phyloP scores from a whole-genome alignment of 2,888 invertebrate genomes.

The Idaea biselata region DNA sequence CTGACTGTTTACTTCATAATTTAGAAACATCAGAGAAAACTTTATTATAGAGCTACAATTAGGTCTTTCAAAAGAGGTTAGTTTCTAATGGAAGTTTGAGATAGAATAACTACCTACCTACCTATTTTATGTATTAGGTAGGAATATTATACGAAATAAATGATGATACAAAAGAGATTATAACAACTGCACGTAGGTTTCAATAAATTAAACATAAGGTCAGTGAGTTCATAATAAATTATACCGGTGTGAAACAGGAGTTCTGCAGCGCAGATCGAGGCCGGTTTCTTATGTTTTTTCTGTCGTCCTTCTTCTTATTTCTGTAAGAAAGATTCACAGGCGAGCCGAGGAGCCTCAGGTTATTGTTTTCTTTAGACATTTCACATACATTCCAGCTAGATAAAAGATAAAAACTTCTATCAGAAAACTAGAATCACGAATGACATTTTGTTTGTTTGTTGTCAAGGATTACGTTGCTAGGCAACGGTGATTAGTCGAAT shows the following conservation, averaged over 20 bases:
- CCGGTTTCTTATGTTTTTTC: constrained; percentile 58
- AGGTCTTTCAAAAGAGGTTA: too few species aligned
- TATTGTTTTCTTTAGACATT: constrained; percentile 74
- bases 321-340: constrained; percentile 71
- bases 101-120: too few species aligned
- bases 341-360: constrained; percentile 67
- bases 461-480: constrained; percentile 47
- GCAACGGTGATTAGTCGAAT: constrained; percentile 34
- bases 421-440: constrained; percentile 5
- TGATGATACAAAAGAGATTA: too few species aligned
- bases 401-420: constrained; percentile 9
- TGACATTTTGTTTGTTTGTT: constrained; percentile 36
- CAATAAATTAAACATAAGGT: background rate
- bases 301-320: constrained; percentile 68
- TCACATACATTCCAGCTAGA: constrained; percentile 46
- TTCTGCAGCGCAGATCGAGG: constrained; percentile 70
- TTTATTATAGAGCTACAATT: too few species aligned
- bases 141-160: too few species aligned
- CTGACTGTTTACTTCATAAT: too few species aligned
- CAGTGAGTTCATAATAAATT: constrained; percentile 13
- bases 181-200: background rate
- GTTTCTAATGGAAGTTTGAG: too few species aligned
- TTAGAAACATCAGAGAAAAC: too few species aligned
- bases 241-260: constrained; percentile 63
- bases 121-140: too few species aligned